A percentile compares a stretch with the other conserved stretches of the same genome.
phyloP scores from a whole-genome alignment of 37 sponge, comb jelly and placozoan genomes.

The Eunapius fragilis region DNA sequence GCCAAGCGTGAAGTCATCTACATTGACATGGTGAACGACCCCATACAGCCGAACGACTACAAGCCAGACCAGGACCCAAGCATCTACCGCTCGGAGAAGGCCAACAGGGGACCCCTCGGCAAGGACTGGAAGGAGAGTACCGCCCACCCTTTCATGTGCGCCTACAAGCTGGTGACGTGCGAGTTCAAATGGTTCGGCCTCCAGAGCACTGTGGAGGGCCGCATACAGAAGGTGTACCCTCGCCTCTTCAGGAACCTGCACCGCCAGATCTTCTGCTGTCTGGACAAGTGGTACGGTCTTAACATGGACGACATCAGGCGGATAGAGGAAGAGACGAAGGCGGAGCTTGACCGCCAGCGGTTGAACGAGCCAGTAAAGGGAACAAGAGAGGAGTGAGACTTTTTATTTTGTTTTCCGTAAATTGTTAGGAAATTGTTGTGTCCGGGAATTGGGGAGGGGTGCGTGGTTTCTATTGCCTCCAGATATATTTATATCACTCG shows the following conservation, averaged over 20 bases:
- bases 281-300: constrained; percentile 41
- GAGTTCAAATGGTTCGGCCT: constrained; percentile 58
- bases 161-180: constrained; percentile 22
- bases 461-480: not conserved
- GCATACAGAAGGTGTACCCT: constrained; percentile 17
- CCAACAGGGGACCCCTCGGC: constrained; percentile 36
- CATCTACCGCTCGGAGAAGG: constrained; percentile 15
- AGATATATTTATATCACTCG: not conserved
- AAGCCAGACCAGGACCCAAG: constrained; percentile 36
- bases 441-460: not conserved
- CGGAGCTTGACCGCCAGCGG: constrained; percentile 15
- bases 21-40: constrained; percentile 62
- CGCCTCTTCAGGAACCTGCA: constrained; percentile 45
- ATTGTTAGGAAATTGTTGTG: not conserved
- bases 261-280: constrained; percentile 46
- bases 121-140: constrained; percentile 32
- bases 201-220: constrained; percentile 29
- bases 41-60: constrained; percentile 27
- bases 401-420: not conserved
- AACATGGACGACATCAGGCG: constrained; percentile 44
- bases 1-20: constrained; percentile 30
- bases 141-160: constrained; percentile 1
- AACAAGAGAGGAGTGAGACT: not conserved
- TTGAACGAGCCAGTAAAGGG: not conserved
- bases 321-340: constrained; percentile 39